Evolutionary conservation across 2,797 vertebrate genomes (phyloP).

Genomic region (Picus viridis): DNA sequence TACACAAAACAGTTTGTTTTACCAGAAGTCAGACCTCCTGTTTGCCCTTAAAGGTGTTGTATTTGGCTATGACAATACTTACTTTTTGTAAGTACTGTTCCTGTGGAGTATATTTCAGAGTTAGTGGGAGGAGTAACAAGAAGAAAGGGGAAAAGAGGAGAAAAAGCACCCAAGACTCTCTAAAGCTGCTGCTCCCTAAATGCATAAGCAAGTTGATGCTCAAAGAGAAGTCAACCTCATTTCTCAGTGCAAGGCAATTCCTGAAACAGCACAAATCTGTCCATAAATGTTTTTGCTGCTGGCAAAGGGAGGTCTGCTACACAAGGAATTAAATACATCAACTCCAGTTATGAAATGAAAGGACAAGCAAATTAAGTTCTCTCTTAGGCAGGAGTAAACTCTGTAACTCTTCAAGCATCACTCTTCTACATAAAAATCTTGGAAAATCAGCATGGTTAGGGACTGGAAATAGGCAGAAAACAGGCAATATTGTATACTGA

Average conservation of each 20-base stretch:
- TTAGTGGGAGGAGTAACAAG: neutral
- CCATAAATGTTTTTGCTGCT: neutral
- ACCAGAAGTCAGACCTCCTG: neutral
- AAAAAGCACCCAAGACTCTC: neutral
- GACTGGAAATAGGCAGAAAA: neutral
- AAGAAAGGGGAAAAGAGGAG: neutral
- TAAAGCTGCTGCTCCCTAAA: neutral
- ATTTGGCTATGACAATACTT: neutral
- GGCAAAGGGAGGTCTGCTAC: neutral
- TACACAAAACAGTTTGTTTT: neutral
- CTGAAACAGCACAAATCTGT: neutral
- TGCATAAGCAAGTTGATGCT: neutral
- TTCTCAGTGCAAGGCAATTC: neutral
- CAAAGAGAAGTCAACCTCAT: neutral
- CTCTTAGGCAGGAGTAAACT: neutral
- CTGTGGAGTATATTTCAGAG: neutral
- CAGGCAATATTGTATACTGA: accelerated
- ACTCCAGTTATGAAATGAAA: neutral
- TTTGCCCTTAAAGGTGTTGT: neutral
- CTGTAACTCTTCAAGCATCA: neutral
- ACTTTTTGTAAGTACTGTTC: no score
- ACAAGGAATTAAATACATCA: neutral
- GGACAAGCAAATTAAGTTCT: neutral
- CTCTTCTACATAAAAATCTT: neutral
- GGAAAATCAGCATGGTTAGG: neutral